phyloP scores from a whole-genome alignment of 2,113 vertebrate genomes.

The Megaceryle maxima region DNA sequence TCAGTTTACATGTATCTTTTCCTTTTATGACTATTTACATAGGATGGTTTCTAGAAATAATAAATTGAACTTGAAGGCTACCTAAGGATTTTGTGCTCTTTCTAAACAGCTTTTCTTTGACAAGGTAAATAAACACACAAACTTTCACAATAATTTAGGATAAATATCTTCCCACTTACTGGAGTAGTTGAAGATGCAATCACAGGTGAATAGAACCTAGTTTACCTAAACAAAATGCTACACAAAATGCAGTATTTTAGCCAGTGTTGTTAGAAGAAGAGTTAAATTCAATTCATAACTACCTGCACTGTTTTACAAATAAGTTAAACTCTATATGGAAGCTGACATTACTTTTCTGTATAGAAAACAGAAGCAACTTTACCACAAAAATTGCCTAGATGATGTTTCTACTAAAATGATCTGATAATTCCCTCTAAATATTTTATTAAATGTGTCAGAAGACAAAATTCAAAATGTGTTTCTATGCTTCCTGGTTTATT shows the following conservation, averaged over 20 bases:
- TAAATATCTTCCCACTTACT: background rate
- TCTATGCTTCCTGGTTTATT: background rate
- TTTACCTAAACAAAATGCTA: background rate
- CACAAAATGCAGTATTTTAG: background rate
- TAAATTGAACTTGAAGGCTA: background rate
- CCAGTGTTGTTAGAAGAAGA: background rate
- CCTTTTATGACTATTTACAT: background rate
- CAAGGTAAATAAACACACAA: background rate
- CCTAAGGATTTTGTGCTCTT: background rate
- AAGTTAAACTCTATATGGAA: background rate
- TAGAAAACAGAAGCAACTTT: background rate
- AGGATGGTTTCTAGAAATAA: background rate
- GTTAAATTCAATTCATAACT: background rate
- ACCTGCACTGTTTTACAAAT: background rate
- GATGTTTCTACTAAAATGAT: background rate
- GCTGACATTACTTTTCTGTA: background rate
- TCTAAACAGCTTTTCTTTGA: background rate
- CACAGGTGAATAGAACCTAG: background rate
- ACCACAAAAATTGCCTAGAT: background rate
- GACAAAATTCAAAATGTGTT: background rate
- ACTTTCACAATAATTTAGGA: background rate
- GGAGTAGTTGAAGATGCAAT: background rate
- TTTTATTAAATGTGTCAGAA: background rate
- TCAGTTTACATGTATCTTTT: background rate
- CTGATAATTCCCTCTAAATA: background rate